These are phyloP conservation scores for Scolopax mira DNA, from an alignment of 2,113 vertebrate species.

Conservation along the genomic window DNA sequence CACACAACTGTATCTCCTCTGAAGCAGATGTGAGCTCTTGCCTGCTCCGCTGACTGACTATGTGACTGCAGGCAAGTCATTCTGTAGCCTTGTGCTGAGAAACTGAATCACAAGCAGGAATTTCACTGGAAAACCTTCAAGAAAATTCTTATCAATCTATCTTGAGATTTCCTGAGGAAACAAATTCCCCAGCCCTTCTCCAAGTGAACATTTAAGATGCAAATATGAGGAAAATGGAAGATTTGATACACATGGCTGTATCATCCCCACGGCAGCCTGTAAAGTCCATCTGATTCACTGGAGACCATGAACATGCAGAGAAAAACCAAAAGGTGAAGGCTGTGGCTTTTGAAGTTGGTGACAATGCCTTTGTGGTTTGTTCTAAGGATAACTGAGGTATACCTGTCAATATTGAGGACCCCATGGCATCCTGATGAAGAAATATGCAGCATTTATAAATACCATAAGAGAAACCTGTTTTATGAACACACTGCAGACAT, in stretches of 20 bases:
- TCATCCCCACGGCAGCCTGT: background rate
- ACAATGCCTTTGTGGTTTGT: background rate
- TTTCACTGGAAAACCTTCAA: slow-evolving; percentile 63
- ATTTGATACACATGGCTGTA: background rate
- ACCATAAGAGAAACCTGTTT: background rate
- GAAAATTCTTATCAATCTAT: slow-evolving; percentile 41
- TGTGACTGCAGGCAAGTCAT: slow-evolving; percentile 62
- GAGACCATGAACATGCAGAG: background rate
- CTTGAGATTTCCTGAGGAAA: slow-evolving; percentile 69
- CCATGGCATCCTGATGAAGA: background rate
- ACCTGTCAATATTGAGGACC: background rate
- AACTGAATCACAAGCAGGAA: slow-evolving; percentile 49
- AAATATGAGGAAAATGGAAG: background rate
- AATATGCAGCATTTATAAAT: background rate
- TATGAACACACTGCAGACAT: background rate
- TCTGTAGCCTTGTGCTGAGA: slow-evolving; percentile 33
- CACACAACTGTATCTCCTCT: slow-evolving; percentile 1
- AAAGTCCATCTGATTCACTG: background rate
- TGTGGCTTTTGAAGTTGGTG: slow-evolving; percentile 12
- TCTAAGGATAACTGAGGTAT: background rate
- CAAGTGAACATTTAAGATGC: background rate
- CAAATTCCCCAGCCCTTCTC: slow-evolving; percentile 54
- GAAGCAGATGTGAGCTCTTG: slow-evolving; percentile 23
- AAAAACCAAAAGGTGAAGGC: background rate
- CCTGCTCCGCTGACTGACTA: background rate